phyloP scores from a whole-genome alignment of 2,113 vertebrate species.

The Ciconia boyciana region DNA sequence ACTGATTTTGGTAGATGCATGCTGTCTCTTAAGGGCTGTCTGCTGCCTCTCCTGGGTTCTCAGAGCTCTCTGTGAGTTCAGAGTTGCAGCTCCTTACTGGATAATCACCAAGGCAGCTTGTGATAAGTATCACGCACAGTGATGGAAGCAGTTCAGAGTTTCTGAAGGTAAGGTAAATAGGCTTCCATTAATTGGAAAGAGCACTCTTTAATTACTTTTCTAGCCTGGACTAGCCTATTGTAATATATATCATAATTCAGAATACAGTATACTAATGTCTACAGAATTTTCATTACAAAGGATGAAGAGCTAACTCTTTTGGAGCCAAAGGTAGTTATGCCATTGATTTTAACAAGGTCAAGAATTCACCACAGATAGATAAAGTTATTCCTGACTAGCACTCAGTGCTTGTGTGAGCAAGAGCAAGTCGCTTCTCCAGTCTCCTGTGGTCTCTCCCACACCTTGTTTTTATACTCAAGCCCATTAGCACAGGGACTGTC shows the following conservation, averaged over 20 bases:
- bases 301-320: slow-evolving; percentile 8
- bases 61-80: neutral
- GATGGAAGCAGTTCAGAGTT: slow-evolving; percentile 52
- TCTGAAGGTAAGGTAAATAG: slow-evolving; percentile 54
- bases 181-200: slow-evolving; percentile 52
- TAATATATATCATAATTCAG: slow-evolving; percentile 55
- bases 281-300: slow-evolving; percentile 54
- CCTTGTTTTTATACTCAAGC: neutral
- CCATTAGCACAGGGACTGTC: neutral
- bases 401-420: neutral
- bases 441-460: neutral
- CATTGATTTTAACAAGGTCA: slow-evolving; percentile 49
- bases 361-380: slow-evolving; percentile 13
- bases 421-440: neutral
- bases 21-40: neutral
- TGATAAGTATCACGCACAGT: slow-evolving; percentile 42
- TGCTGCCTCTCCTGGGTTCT: neutral
- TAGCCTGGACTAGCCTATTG: slow-evolving; percentile 43
- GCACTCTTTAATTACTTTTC: slow-evolving; percentile 59
- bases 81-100: neutral
- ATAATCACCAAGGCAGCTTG: slow-evolving; percentile 42
- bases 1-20: neutral
- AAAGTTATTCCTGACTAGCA: neutral
- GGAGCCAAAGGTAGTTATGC: neutral
- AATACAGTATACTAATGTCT: neutral